Evolutionary conservation across 2,888 invertebrate species (phyloP), one percentile per base, ranked within the genome.

Genomic region (Drosophila kokeensis): DNA sequence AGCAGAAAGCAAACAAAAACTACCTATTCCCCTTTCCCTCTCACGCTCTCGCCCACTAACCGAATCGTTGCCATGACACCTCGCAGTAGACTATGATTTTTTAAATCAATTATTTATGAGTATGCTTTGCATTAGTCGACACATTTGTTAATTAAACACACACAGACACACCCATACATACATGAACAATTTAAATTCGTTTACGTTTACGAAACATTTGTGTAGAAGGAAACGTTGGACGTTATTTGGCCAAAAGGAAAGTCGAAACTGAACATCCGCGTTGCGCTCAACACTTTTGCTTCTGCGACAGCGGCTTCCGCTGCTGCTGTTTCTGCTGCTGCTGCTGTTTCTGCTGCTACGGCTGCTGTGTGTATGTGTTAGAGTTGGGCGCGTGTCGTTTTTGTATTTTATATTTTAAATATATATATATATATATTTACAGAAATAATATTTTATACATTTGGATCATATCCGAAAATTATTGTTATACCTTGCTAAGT

Each of bases 211-310:
- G 70, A 69, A 69, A 81, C 69, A 75, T 78, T 79, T 81, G 64
- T 60, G 53, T 48, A 54, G 63, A 29, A 69, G 71, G 62, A 79
- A 81, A 69, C 78, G 81, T 77, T 78, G 78, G 78, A 79, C 79
- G 79, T 81, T 79, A 73, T 79, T 79, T 79, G 79, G 79, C 78
- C 81, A 81, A 81, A 81, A 77, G 79, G 78, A 79, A 79, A 79
- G 78, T 81, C 69, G 69, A 81, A 78, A 79, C 79, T 79, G 78
- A 79, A 81, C 69, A 60, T 79, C 60, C 73, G 60, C 75, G 63
- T 62, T 69, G 30, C 45, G 64, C 62, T 79, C 78, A 80, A 76
- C 80, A 80, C 78, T 78, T 78, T 78, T 65, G 61, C 68, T 58
- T 38, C 69, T 69, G 38, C 53, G 63, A 48, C 49, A 40, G 21